A percentile compares a stretch with the other conserved stretches of the same genome.
phyloP scores from a whole-genome alignment of 2,797 vertebrate genomes.

The Enoplosus armatus region DNA sequence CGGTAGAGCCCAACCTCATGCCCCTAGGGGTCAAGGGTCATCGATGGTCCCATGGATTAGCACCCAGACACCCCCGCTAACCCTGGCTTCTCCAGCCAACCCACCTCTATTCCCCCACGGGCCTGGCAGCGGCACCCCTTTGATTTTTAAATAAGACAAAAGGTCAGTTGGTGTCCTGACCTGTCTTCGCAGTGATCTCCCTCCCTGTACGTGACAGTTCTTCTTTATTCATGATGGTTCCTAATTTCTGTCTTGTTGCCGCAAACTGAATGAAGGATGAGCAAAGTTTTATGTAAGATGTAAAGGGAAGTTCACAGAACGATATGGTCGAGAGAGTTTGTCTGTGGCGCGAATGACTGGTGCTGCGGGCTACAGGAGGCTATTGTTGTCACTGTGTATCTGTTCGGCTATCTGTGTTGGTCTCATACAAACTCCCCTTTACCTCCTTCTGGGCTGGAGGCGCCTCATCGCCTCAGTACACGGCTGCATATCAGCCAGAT shows the following conservation, averaged over 20 bases:
- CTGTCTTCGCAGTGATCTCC: constrained; percentile 56
- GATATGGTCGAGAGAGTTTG: constrained; percentile 39
- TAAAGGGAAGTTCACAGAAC: constrained; percentile 41
- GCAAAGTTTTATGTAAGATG: constrained; percentile 45
- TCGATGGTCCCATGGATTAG: constrained; percentile 75
- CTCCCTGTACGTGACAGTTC: constrained; percentile 58
- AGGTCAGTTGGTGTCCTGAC: constrained; percentile 80
- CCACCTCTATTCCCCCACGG: constrained; percentile 55
- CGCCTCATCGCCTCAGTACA: constrained; percentile 67
- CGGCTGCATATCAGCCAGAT: constrained; percentile 71
- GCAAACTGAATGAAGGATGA: constrained; percentile 57
- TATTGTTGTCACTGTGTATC: constrained; percentile 61
- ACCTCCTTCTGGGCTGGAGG: constrained; percentile 69
- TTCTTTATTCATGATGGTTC: constrained; percentile 75
- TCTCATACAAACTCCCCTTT: constrained; percentile 46
- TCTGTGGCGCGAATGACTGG: constrained; percentile 24
- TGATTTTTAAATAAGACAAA: constrained; percentile 88
- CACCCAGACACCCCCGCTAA: constrained; percentile 70
- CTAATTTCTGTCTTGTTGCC: constrained; percentile 65
- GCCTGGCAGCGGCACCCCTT: constrained; percentile 74
- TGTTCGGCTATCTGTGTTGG: constrained; percentile 48
- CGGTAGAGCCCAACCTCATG: constrained; percentile 50
- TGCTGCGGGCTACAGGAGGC: constrained; percentile 44
- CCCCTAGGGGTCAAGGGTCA: constrained; percentile 83
- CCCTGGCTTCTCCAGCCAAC: constrained; percentile 52